Evolutionary conservation across 2,113 vertebrate genomes (phyloP).

Genomic region (Ictalurus punctatus): DNA sequence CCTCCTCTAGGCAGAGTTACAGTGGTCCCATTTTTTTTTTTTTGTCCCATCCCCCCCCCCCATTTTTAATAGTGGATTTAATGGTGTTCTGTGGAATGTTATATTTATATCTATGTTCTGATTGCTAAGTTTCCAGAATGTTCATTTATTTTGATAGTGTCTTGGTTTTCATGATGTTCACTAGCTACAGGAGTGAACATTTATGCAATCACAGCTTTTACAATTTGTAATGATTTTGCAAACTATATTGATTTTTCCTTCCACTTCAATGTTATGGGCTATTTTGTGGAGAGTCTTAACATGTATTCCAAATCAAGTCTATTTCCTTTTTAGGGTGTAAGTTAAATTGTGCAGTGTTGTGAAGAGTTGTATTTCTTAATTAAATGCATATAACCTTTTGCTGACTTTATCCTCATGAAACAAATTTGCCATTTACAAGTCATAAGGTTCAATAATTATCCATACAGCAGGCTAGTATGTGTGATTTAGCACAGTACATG

Average conservation of each 20-base stretch:
- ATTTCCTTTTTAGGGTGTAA: not conserved
- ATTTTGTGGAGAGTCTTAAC: not conserved
- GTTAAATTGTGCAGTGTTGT: not conserved
- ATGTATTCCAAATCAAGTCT: not conserved
- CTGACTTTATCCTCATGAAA: not conserved
- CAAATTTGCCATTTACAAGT: not conserved
- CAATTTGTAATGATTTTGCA: not conserved
- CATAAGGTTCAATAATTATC: not conserved
- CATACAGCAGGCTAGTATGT: not conserved
- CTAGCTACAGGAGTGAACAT: not conserved
- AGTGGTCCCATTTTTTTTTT: not conserved
- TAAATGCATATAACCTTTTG: slow-evolving; percentile 32
- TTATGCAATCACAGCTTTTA: not conserved
- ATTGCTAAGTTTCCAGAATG: not conserved
- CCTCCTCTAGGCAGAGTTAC: not conserved
- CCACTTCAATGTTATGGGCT: not conserved
- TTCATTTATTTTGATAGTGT: not conserved
- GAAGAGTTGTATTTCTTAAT: slow-evolving; percentile 13
- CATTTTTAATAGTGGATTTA: not conserved
- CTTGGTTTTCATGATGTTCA: not conserved
- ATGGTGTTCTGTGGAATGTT: not conserved
- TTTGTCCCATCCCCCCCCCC: no score
- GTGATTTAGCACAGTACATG: not conserved
- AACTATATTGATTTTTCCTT: not conserved
- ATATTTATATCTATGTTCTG: not conserved